phyloP scores from a whole-genome alignment of 2,888 invertebrate species.

The Andrena minutula region DNA sequence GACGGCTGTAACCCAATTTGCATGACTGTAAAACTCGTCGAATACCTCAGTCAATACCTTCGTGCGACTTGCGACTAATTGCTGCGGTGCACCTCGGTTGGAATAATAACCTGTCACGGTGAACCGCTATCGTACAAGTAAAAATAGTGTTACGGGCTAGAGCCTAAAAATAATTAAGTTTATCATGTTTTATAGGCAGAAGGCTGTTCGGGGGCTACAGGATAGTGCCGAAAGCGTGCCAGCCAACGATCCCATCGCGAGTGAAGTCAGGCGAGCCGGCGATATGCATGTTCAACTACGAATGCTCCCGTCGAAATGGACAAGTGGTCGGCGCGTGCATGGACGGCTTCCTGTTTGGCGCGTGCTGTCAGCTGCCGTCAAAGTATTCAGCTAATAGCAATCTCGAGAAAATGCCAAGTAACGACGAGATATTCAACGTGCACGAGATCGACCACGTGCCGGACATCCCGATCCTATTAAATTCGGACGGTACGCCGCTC shows the following conservation, averaged over 20 bases:
- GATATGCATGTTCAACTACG: constrained; percentile 97
- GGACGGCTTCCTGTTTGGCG: constrained; percentile 96
- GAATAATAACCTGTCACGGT: constrained; percentile 14
- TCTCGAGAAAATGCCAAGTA: constrained; percentile 67
- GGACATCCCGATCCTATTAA: constrained; percentile 81
- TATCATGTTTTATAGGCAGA: constrained; percentile 79
- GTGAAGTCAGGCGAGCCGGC: constrained; percentile 89
- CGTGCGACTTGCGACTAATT: constrained; percentile 21
- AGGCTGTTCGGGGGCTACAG: constrained; percentile 94
- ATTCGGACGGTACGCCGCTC: constrained; percentile 81
- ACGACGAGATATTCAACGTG: constrained; percentile 71
- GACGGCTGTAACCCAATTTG: constrained; percentile 35
- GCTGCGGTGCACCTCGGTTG: neutral
- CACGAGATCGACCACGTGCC: constrained; percentile 82
- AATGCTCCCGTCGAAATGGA: constrained; percentile 92
- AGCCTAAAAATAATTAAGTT: too few species aligned
- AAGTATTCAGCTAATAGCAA: constrained; percentile 78
- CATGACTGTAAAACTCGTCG: neutral
- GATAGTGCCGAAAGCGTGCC: constrained; percentile 93
- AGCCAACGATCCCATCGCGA: constrained; percentile 88
- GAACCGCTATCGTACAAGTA: neutral
- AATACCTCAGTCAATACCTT: constrained; percentile 21
- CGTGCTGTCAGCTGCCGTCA: constrained; percentile 92
- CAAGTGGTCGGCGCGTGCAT: constrained; percentile 95
- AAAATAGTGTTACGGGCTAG: too few species aligned